These are phyloP conservation scores for Bubo blakistoni DNA, from an alignment of 2,113 vertebrate genomes.

Conservation along the genomic window DNA sequence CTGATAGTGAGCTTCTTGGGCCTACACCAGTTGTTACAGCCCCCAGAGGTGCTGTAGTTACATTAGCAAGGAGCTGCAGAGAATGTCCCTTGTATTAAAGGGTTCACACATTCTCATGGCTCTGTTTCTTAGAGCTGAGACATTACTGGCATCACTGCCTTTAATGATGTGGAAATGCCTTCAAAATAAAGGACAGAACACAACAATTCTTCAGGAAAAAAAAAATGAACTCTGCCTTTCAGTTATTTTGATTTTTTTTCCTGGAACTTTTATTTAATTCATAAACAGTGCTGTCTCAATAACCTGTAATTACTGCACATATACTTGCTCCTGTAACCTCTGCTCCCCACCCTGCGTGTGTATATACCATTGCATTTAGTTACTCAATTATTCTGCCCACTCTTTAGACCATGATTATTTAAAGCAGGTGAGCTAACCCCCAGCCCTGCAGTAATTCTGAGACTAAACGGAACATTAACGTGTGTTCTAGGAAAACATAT, in stretches of 20 bases:
- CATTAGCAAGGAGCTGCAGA: background rate
- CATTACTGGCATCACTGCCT: background rate
- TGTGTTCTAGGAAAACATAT: background rate
- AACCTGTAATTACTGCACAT: background rate
- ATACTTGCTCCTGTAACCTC: background rate
- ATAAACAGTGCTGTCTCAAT: background rate
- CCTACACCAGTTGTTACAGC: background rate
- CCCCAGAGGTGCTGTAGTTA: background rate
- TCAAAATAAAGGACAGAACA: background rate
- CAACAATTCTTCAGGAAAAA: background rate
- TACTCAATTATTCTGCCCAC: background rate
- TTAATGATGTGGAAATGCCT: background rate
- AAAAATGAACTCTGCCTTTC: background rate
- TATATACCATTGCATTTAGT: background rate
- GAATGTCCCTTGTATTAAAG: background rate
- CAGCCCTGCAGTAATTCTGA: background rate
- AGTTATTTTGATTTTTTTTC: background rate
- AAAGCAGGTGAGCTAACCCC: background rate
- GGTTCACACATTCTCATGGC: background rate
- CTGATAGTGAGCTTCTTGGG: background rate
- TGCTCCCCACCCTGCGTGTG: background rate
- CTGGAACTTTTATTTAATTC: background rate
- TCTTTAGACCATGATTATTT: slow-evolving; percentile 25
- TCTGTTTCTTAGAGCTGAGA: background rate
- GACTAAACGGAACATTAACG: background rate